Base-by-base conservation (phyloP, 2,888 invertebrate genomes). In the Rotaria magnacalcarata region DNA sequence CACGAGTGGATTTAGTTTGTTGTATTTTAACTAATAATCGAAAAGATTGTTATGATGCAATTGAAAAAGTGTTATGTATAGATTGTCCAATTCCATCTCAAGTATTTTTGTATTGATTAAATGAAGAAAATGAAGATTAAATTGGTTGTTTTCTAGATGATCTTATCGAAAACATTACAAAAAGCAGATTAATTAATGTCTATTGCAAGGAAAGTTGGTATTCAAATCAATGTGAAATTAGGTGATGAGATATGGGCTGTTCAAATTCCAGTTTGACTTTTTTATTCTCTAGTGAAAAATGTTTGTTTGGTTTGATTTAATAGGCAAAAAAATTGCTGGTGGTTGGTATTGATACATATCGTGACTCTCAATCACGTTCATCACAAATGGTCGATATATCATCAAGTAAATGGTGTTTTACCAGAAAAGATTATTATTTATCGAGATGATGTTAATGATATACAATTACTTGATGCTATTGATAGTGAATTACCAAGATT, bases 381-480 rank as follows among this genome's bases (percentile, higher is more conserved):
- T n/a, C 60, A n/a, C 60, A 60, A 60, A 60, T 60, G 60, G 95
- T 95, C 93, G 94, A 3, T 75, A 16, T 43, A 86, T 75, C 84
- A 86, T 56, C 67, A 80, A 85, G 41, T 43, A 11, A 86, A 86
- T 58, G 75, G 75, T 52, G 54, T 50, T 21, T 86, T 58, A 54
- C 85, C 86, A 21, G 60, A 43, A 19, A 75, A 58, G 88, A 94
- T 97, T 43, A 93, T 97, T 24, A 93, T 98, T 52, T 97, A 94
- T 92, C 93, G 97, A n/a, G n/a, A n/a, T n/a, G n/a, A n/a, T n/a
- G n/a, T n/a, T n/a, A n/a, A n/a, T n/a, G n/a, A n/a, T n/a, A n/a
- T n/a, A n/a, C n/a, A n/a, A n/a, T n/a, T n/a, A n/a, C n/a, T n/a
- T n/a, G n/a, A n/a, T n/a, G n/a, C n/a, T n/a, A n/a, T n/a, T n/a